These are phyloP conservation scores for Drosophila sproati DNA, from an alignment of 1,140 invertebrate species.

Conservation along the genomic window DNA sequence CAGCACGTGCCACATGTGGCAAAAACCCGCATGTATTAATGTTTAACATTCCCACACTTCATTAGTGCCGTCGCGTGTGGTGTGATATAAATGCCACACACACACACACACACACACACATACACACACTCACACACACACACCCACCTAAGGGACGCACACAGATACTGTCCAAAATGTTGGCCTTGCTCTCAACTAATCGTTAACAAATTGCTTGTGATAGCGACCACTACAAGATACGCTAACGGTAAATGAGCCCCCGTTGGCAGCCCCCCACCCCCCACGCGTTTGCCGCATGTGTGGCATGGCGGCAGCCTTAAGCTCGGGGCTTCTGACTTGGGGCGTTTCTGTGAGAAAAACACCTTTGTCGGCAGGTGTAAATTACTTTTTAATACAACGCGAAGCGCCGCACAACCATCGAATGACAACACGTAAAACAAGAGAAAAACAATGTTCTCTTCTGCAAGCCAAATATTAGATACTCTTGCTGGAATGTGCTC, in stretches of 20 bases:
- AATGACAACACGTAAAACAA: slow-evolving; percentile 44
- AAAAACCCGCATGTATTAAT: slow-evolving; percentile 35
- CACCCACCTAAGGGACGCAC: not conserved
- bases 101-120: not conserved
- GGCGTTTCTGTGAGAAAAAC: slow-evolving; percentile 62
- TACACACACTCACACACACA: not conserved
- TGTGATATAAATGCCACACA: slow-evolving; percentile 31
- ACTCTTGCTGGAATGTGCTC: slow-evolving; percentile 12
- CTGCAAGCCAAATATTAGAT: not conserved
- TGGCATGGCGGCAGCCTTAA: slow-evolving; percentile 1
- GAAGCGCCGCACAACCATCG: slow-evolving; percentile 43
- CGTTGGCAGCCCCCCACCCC: not conserved
- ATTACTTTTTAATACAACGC: slow-evolving; percentile 76
- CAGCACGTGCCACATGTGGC: slow-evolving; percentile 35
- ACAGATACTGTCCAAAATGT: slow-evolving; percentile 35
- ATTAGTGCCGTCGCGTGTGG: slow-evolving; percentile 33
- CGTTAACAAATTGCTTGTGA: slow-evolving; percentile 78
- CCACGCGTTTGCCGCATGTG: slow-evolving; percentile 5
- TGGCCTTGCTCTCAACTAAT: slow-evolving; percentile 64
- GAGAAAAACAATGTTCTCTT: not conserved
- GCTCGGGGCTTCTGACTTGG: not conserved
- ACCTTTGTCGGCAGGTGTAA: slow-evolving; percentile 67
- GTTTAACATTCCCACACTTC: slow-evolving; percentile 35
- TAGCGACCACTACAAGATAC: slow-evolving; percentile 61
- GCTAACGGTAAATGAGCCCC: slow-evolving; percentile 39